Conservation (phyloP, 2,888 invertebrate species). For the Nephrotoma appendiculata region DNA sequence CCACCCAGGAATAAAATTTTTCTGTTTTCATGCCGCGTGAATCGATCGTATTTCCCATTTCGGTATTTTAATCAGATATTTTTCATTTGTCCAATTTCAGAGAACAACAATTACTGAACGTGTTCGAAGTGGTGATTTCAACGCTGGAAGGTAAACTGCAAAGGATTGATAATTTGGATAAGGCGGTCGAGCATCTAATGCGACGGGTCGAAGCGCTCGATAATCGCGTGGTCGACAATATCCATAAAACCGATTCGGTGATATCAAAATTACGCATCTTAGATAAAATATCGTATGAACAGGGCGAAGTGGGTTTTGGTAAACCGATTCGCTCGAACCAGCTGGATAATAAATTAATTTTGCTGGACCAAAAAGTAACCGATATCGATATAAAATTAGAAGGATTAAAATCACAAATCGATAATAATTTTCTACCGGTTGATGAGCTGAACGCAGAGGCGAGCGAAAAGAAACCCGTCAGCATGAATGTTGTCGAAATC, state of each 20-base stretch:
- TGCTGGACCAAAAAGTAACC: conserved; percentile 69
- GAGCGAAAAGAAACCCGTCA: conserved; percentile 73
- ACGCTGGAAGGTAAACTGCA: conserved; percentile 77
- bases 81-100: conserved; percentile 41
- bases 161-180: conserved; percentile 74
- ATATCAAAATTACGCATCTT: conserved; percentile 60
- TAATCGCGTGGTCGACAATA: conserved; percentile 67
- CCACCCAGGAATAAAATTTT: not conserved
- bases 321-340: conserved; percentile 27
- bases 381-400: conserved; percentile 68
- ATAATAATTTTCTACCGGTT: conserved; percentile 62
- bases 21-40: not conserved
- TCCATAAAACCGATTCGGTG: conserved; percentile 70
- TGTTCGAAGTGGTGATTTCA: conserved; percentile 80
- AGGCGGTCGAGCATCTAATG: conserved; percentile 77
- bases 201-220: conserved; percentile 70
- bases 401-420: conserved; percentile 66
- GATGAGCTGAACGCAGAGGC: conserved; percentile 79
- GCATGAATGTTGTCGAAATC: conserved; percentile 68
- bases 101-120: conserved; percentile 75
- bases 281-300: conserved; percentile 56
- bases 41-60: not conserved
- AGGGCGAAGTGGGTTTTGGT: conserved; percentile 20
- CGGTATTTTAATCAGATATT: not conserved
- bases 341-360: conserved; percentile 50